Percentiles rank a stretch among this genome's conserved stretches.
Evolutionary conservation across 2,888 invertebrate species (phyloP).

Genomic region (Ceramica pisi): DNA sequence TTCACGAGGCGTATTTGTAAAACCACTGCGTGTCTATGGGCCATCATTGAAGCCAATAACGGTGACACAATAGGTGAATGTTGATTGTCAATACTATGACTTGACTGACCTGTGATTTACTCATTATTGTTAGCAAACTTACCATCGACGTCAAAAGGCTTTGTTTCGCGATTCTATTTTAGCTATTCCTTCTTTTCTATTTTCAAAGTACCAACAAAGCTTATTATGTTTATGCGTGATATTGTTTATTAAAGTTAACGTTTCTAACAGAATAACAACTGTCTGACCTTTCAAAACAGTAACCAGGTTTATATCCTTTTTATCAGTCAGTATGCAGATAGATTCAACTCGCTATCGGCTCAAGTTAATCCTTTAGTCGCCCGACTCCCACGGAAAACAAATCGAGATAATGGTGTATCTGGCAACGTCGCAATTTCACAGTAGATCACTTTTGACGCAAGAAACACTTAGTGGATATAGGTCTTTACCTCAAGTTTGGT

Average conservation of each 20-base stretch:
- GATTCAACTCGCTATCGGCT: slow-evolving; percentile 61
- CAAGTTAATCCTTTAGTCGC: slow-evolving; percentile 51
- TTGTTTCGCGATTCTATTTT: slow-evolving; percentile 32
- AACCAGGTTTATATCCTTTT: slow-evolving; percentile 42
- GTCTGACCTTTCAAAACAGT: slow-evolving; percentile 18
- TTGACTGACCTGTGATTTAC: slow-evolving; percentile 25
- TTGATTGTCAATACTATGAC: slow-evolving; percentile 32
- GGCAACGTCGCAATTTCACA: slow-evolving; percentile 17
- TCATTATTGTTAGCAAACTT: slow-evolving; percentile 20
- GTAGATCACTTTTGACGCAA: slow-evolving; percentile 8
- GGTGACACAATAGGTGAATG: slow-evolving; percentile 54
- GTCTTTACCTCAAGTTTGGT: slow-evolving; percentile 10
- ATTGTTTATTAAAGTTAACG: slow-evolving; percentile 27
- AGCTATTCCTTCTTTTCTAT: slow-evolving; percentile 9
- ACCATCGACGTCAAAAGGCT: slow-evolving; percentile 34
- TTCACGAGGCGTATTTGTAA: slow-evolving; percentile 43
- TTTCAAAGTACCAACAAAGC: slow-evolving; percentile 13
- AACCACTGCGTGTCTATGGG: slow-evolving; percentile 28
- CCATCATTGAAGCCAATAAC: slow-evolving; percentile 47
- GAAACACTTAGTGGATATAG: neutral
- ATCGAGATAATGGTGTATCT: slow-evolving; percentile 35
- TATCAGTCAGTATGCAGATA: slow-evolving; percentile 52
- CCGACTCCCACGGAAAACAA: slow-evolving; percentile 55
- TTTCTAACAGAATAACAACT: slow-evolving; percentile 22
- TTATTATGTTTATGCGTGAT: slow-evolving; percentile 2